Percentiles rank a stretch among this genome's conserved stretches.
These are phyloP conservation scores for Montipora foliosa DNA, from an alignment of 64 coral and sea anemone genomes.

Conservation along the genomic window DNA sequence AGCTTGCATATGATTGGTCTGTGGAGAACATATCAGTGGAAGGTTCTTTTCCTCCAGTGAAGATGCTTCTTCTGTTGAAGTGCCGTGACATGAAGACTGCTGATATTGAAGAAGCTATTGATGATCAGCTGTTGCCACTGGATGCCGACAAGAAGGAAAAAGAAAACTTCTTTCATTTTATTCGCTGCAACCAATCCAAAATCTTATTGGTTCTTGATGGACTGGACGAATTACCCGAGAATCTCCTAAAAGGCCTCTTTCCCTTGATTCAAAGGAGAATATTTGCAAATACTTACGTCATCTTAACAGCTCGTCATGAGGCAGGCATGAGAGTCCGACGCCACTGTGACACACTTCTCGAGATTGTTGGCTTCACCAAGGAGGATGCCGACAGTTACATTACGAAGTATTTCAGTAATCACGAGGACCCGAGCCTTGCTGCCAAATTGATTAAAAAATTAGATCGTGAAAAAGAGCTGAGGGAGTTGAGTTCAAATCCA, in stretches of 20 bases:
- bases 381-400: neutral
- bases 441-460: neutral
- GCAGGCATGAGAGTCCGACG: constrained; percentile 18
- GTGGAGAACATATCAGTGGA: constrained; percentile 3
- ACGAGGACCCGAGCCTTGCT: neutral
- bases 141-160: constrained; percentile 3
- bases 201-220: constrained; percentile 50
- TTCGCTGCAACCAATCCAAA: constrained; percentile 31
- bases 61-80: constrained; percentile 36
- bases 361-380: constrained; percentile 21
- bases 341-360: constrained; percentile 35
- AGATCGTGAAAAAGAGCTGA: no score
- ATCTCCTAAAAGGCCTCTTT: neutral
- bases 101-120: constrained; percentile 20
- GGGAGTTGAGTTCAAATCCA: no score
- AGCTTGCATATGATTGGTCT: constrained; percentile 63
- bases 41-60: constrained; percentile 23
- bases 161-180: constrained; percentile 11
- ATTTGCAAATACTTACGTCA: neutral
- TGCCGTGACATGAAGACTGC: constrained; percentile 16
- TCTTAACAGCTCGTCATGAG: constrained; percentile 36
- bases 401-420: constrained; percentile 4
- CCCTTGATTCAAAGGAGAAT: constrained; percentile 14
- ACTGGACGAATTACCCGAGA: constrained; percentile 15
- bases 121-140: constrained; percentile 11